These are phyloP conservation scores for Limosa lapponica DNA, from an alignment of 2,797 vertebrate species.

Conservation along the genomic window DNA sequence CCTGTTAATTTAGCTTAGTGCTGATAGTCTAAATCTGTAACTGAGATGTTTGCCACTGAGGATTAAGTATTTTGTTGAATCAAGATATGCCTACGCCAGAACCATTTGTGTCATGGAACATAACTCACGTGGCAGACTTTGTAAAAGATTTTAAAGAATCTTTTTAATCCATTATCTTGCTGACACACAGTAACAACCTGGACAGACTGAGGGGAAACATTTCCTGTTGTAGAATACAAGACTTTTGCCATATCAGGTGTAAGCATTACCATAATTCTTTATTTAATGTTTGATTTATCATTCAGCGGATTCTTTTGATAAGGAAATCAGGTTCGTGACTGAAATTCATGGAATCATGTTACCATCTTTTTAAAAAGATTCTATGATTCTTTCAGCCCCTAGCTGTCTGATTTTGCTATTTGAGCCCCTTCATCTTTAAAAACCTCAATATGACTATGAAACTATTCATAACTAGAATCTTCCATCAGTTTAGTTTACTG, in stretches of 20 bases:
- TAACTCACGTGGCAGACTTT: neutral
- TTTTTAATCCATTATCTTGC: neutral
- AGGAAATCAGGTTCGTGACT: neutral
- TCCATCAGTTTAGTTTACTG: neutral
- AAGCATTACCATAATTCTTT: neutral
- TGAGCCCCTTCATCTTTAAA: neutral
- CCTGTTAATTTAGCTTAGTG: neutral
- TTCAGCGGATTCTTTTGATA: neutral
- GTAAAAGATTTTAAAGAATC: neutral
- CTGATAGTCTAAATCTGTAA: neutral
- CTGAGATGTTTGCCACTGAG: neutral
- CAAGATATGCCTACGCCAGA: neutral
- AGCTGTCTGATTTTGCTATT: neutral
- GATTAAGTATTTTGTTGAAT: slow-evolving; percentile 3
- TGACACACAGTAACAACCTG: neutral
- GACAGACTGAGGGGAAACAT: neutral
- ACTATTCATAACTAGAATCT: neutral
- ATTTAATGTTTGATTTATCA: neutral
- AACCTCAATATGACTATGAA: neutral
- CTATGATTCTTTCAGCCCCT: neutral
- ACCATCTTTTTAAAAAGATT: neutral
- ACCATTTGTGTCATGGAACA: neutral
- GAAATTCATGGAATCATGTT: neutral
- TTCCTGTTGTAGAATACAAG: neutral
- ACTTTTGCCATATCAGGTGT: neutral